phyloP scores from a whole-genome alignment of 2,113 vertebrate genomes.

The Psammodynastes pulverulentus region DNA sequence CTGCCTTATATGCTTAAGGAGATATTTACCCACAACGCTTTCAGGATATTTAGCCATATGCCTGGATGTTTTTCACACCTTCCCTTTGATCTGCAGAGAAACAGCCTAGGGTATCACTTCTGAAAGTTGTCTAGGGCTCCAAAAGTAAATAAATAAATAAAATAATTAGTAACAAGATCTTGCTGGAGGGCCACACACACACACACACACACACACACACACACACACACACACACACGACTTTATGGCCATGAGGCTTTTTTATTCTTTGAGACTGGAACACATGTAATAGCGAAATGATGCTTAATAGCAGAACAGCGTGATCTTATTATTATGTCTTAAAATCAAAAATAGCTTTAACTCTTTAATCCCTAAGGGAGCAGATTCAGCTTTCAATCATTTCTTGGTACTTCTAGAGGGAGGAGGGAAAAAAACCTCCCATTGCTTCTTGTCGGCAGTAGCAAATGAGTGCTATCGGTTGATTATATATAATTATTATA shows the following conservation, averaged over 20 bases:
- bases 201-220: too few species aligned
- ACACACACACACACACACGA: too few species aligned
- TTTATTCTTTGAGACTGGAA: conserved; percentile 37
- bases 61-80: conserved; percentile 45
- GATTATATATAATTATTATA: conserved; percentile 53
- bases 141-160: conserved; percentile 50
- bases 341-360: conserved; percentile 62
- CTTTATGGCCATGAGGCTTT: conserved; percentile 36
- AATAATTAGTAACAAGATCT: conserved; percentile 61
- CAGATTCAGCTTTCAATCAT: conserved; percentile 27
- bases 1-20: conserved; percentile 1
- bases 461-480: conserved; percentile 28
- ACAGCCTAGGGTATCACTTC: conserved; percentile 45
- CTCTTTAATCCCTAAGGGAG: conserved; percentile 48
- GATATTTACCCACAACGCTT: conserved; percentile 31
- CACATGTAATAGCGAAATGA: conserved; percentile 60
- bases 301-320: conserved; percentile 43
- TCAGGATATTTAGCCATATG: conserved; percentile 17
- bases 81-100: conserved; percentile 52
- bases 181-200: too few species aligned
- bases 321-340: conserved; percentile 33
- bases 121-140: conserved; percentile 49
- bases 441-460: conserved; percentile 21
- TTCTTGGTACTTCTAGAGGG: conserved; percentile 32
- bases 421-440: conserved; percentile 22